Evolutionary conservation across 2,113 vertebrate genomes (phyloP), one percentile per base, ranked within the genome.

Genomic region (Oryzias javanicus): DNA sequence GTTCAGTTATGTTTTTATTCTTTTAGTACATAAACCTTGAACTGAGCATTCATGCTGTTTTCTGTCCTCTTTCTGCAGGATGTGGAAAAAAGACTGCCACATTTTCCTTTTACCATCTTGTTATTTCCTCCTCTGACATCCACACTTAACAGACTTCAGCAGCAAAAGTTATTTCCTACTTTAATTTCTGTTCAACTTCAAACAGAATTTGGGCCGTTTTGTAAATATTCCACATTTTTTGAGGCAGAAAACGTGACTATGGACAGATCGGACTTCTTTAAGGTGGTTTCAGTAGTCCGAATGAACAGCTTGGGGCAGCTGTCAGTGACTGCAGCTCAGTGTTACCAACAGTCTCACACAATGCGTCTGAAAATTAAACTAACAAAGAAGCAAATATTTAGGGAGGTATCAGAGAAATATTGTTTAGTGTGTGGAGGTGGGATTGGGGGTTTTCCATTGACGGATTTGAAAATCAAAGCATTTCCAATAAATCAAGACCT

Each of bases 11-110:
- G 59, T 60, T 56, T 19, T n/a, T 27, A 24, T 44, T 3, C 10
- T 29, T 29, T 74, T 45, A 44, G 27, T 19, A n/a, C 49, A 49
- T n/a, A 40, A 81, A 53, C 66, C 70, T 70, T 68, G 69, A 53
- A 60, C 56, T 59, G 60, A 64, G 25, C 40, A 42, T 44, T 75
- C 48, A 41, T 46, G 10, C 25, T 1, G 14, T 19, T 48, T 54
- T 67, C 42, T 18, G 14, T 16, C 29, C 48, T 42, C 25, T 59
- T 8, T 54, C 13, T 35, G 16, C 14, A 50, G 45, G 45, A 74
- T 19, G 12, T 58, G 14, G 6, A 57, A 6, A 70, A 44, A 49
- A 47, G n/a, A 49, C 35, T 20, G 17, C 15, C 5, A 42, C 17
- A 1, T 65, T 55, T 55, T 40, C 44, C 57, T 42, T 24, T n/a